Percentiles rank a stretch among this genome's conserved stretches.
These are phyloP conservation scores for Gonocerus acuteangulatus DNA, from an alignment of 2,888 invertebrate genomes.

Conservation along the genomic window DNA sequence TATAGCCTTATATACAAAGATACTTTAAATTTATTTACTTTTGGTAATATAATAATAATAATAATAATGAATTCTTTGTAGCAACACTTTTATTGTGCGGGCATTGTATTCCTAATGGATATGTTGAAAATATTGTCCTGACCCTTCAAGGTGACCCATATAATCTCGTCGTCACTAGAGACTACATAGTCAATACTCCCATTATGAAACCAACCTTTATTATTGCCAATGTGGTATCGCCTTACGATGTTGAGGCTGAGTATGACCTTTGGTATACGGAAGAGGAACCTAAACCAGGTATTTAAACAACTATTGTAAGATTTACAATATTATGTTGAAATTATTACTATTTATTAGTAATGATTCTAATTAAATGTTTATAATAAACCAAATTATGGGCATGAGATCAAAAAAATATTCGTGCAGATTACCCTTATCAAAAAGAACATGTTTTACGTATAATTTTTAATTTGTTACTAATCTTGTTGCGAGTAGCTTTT, in stretches of 20 bases:
- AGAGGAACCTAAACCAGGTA: slow-evolving; percentile 40
- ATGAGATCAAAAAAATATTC: no score
- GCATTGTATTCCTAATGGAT: slow-evolving; percentile 36
- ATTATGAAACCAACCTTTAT: slow-evolving; percentile 39
- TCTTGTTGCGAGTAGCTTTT: no score
- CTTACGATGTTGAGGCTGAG: slow-evolving; percentile 38
- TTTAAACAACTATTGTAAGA: no score
- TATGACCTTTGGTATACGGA: slow-evolving; percentile 41
- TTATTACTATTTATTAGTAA: neutral
- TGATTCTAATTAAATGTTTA: neutral
- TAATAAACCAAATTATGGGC: no score
- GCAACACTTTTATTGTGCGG: slow-evolving; percentile 39
- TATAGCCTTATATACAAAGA: no score
- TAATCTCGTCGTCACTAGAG: slow-evolving; percentile 37
- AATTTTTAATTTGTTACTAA: no score
- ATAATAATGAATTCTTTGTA: no score
- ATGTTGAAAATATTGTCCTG: slow-evolving; percentile 40
- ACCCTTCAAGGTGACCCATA: slow-evolving; percentile 40
- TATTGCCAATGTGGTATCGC: slow-evolving; percentile 38
- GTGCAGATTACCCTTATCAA: no score
- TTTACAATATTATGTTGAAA: neutral
- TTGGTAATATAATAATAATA: no score
- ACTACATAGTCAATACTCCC: slow-evolving; percentile 39
- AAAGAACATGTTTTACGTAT: no score
- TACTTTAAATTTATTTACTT: no score